These are phyloP conservation scores for Nematolebias whitei DNA, from an alignment of 2,113 vertebrate species.

Conservation along the genomic window DNA sequence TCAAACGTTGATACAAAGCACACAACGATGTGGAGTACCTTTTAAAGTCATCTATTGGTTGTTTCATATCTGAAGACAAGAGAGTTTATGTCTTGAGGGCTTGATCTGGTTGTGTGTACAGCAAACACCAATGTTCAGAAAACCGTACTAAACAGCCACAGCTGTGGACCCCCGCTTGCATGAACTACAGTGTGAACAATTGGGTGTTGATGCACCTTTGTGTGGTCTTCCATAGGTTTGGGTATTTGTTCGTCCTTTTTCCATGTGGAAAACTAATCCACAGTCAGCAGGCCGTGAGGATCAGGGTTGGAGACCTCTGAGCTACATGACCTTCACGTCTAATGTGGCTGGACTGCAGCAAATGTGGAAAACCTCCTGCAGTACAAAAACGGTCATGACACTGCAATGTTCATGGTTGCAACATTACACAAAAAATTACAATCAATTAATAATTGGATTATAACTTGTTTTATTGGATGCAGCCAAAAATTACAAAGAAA, in stretches of 20 bases:
- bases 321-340: too few relatives aligned
- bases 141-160: constrained; percentile 42
- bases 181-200: not conserved
- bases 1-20: too few relatives aligned
- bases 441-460: too few relatives aligned
- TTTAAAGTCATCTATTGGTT: rapidly evolving
- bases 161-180: constrained; percentile 24
- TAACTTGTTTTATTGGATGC: too few relatives aligned
- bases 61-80: not conserved
- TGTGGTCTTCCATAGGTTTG: constrained; percentile 4
- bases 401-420: too few relatives aligned
- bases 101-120: constrained; percentile 28
- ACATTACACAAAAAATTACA: too few relatives aligned
- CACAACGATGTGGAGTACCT: not conserved
- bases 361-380: too few relatives aligned
- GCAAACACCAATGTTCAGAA: constrained; percentile 38
- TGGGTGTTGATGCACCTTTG: not conserved
- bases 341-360: too few relatives aligned
- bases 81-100: constrained; percentile 17
- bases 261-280: constrained; percentile 2
- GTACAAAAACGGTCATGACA: too few relatives aligned
- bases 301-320: too few relatives aligned
- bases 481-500: too few relatives aligned
- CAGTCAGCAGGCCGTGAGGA: too few relatives aligned
- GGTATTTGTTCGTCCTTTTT: constrained; percentile 26